Conservation (phyloP, 1,140 invertebrate species). For the Cherax quadricarinatus region DNA sequence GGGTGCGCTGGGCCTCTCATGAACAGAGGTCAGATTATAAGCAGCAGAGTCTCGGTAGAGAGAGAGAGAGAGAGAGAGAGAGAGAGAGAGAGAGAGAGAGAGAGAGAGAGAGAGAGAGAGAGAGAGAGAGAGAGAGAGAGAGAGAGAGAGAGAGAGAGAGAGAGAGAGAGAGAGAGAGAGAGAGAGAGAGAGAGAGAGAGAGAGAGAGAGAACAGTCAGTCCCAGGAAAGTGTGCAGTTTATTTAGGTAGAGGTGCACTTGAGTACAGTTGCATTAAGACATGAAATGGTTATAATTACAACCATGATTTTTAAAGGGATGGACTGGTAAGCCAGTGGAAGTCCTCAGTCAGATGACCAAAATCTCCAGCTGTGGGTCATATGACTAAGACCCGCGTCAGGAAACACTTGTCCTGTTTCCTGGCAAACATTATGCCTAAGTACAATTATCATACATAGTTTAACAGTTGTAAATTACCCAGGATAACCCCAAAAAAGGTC, state of each 20-base stretch:
- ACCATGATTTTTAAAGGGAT: too few species aligned
- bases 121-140: constrained; percentile 10
- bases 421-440: too few species aligned
- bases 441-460: too few species aligned
- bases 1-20: not conserved
- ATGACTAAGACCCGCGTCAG: too few species aligned
- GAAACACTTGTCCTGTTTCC: too few species aligned
- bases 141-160: constrained; percentile 10
- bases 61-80: not conserved
- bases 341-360: too few species aligned
- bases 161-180: constrained; percentile 10
- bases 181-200: constrained; percentile 10
- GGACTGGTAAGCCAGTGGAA: too few species aligned
- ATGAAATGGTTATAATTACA: not conserved
- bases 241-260: too few species aligned
- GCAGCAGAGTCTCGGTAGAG: not conserved
- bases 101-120: constrained; percentile 10
- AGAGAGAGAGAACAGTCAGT: constrained; percentile 1
- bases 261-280: not conserved
- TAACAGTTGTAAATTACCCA: too few species aligned
- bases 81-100: constrained; percentile 10
- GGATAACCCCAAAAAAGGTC: too few species aligned
- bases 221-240: not conserved
- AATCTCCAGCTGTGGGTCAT: too few species aligned
- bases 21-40: not conserved